Percentiles rank a stretch among this genome's conserved stretches.
These are phyloP conservation scores for Carduelis carduelis DNA, from an alignment of 2,797 vertebrate species.

Conservation along the genomic window DNA sequence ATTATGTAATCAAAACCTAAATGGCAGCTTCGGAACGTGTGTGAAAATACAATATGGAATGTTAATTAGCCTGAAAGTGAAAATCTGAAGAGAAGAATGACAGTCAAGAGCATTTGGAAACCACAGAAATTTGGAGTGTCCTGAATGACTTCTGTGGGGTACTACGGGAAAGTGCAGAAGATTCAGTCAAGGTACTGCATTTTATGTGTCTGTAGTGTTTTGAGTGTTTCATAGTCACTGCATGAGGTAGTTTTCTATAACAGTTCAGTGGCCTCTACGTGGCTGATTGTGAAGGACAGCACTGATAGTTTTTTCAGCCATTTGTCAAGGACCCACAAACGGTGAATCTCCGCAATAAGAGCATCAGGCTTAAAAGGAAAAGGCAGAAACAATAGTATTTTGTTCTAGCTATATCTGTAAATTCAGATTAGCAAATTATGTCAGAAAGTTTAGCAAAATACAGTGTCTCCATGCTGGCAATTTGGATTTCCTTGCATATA, in stretches of 20 bases:
- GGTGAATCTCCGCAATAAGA: neutral
- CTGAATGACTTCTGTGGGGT: neutral
- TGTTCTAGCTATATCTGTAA: neutral
- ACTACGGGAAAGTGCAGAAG: neutral
- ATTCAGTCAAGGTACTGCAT: slow-evolving; percentile 47
- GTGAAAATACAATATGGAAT: neutral
- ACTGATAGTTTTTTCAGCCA: neutral
- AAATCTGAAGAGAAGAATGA: neutral
- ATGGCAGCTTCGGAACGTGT: neutral
- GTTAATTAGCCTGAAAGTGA: neutral
- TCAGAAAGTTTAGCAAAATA: neutral
- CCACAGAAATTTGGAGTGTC: neutral
- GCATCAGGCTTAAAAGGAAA: neutral
- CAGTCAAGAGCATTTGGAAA: neutral
- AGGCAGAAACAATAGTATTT: neutral
- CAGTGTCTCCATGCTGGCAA: neutral
- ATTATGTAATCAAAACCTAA: neutral
- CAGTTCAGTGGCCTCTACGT: neutral
- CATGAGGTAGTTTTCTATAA: neutral
- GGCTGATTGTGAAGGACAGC: neutral
- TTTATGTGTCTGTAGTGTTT: neutral
- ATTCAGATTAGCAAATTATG: neutral
- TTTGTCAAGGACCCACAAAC: neutral
- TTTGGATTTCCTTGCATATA: neutral
- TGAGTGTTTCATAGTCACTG: neutral